Evolutionary conservation across 2,888 invertebrate genomes (phyloP), one percentile per base, ranked within the genome.

Genomic region (Acanthosepion pharaonis): DNA sequence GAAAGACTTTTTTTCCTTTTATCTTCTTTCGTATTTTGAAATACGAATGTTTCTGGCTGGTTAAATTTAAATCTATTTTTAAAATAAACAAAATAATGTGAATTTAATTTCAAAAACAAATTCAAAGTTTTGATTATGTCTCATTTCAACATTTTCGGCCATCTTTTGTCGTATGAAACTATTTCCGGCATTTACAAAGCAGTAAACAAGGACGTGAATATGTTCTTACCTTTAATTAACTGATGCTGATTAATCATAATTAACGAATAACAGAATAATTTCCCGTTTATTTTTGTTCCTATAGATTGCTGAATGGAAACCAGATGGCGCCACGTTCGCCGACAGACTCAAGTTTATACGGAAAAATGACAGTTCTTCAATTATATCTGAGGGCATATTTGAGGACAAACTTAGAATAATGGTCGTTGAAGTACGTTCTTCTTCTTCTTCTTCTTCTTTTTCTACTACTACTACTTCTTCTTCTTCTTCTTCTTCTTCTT

Each of bases 361-460:
- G 11, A 94, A 95, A 4, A 96, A 95, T 48, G 95, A 95, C 0
- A 94, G 95, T 0, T 94, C 95, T 25, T 51, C 59, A 42, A 48
- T 91, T 5, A 91, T 51, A 0, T 92, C 95, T 33, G 93, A 94
- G 11, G 96, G 96, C 20, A 95, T 96, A 59, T 96, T 96, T 64
- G 96, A 95, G 6, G 95, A 96, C 0, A 93, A 96, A 5, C 96
- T 96, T 53, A 96, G 95, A 91, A 96, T 97, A n/a, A 96, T 96
- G 5, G 96, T 96, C 6, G 97, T 97, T 25, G 55, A 95, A 95
- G 97, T 97, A 94, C 94, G 96, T 95, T 28, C 28, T 51, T 48
- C 9, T 49, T 28, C 15, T 28, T 28, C 23, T 92, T 51, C 28
- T 28, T 92, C 28, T 28, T n/a, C 8, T 93, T 53, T n/a, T n/a